phyloP scores from a whole-genome alignment of 1,140 invertebrate species.

The Monochamus saltuarius region DNA sequence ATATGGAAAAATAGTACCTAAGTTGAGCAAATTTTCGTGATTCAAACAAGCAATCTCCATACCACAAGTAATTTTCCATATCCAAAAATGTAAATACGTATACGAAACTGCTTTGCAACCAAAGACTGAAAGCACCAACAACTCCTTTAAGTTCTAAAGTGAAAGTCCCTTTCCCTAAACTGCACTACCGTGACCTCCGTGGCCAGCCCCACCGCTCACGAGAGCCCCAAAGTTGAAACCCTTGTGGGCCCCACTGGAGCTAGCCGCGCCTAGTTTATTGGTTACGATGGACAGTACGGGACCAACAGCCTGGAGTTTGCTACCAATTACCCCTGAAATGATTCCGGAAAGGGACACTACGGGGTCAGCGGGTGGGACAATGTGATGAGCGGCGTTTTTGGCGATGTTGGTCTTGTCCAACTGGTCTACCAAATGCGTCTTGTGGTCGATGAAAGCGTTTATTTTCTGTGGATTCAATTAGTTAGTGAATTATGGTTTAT shows the following conservation, averaged over 20 bases:
- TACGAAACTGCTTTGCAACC: no score
- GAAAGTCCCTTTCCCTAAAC: constrained; percentile 20
- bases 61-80: no score
- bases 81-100: no score
- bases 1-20: no score
- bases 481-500: not conserved
- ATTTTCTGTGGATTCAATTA: constrained; percentile 62
- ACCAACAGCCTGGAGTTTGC: constrained; percentile 56
- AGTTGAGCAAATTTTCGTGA: no score
- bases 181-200: constrained; percentile 27
- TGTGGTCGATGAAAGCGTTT: constrained; percentile 73
- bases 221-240: constrained; percentile 53
- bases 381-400: constrained; percentile 73
- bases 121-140: no score
- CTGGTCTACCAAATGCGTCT: constrained; percentile 66
- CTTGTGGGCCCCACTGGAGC: constrained; percentile 55
- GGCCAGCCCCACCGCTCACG: constrained; percentile 33
- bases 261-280: constrained; percentile 57
- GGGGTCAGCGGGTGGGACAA: constrained; percentile 59
- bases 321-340: constrained; percentile 55
- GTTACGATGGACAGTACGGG: constrained; percentile 61
- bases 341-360: constrained; percentile 53
- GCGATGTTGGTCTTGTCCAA: constrained; percentile 70
- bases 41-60: no score
- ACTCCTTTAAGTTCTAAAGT: not conserved